These are phyloP conservation scores for Numenius phaeopus DNA, from an alignment of 2,797 vertebrate genomes.

Conservation along the genomic window DNA sequence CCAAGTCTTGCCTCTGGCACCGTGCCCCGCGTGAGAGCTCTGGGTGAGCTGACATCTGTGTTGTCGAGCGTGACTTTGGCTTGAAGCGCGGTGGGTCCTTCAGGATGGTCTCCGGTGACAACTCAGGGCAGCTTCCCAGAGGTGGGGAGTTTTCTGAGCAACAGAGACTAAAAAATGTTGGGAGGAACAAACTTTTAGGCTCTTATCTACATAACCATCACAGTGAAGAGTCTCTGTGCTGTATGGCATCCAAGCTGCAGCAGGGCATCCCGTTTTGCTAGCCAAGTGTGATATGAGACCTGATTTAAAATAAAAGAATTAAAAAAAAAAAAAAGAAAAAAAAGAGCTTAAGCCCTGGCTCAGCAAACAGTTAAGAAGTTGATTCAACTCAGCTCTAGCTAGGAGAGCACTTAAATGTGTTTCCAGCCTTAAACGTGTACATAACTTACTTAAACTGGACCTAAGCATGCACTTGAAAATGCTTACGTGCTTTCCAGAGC, in stretches of 20 bases:
- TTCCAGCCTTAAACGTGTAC: neutral
- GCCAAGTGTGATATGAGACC: neutral
- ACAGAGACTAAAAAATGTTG: neutral
- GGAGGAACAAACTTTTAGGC: neutral
- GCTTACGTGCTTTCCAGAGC: neutral
- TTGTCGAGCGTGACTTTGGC: neutral
- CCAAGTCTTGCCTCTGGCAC: neutral
- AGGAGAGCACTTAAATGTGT: neutral
- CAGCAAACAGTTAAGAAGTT: neutral
- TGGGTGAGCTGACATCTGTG: neutral
- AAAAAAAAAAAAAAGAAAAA: neutral
- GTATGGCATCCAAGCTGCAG: neutral
- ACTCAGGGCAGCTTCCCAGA: neutral
- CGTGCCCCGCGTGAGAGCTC: neutral
- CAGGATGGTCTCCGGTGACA: neutral
- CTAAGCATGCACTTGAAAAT: neutral
- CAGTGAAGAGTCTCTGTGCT: neutral
- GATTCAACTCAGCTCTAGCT: neutral
- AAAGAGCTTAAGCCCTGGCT: neutral
- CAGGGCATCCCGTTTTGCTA: neutral
- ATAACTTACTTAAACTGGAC: neutral
- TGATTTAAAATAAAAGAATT: neutral
- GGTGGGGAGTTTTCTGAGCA: neutral
- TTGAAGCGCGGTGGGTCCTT: neutral
- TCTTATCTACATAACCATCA: neutral